These are phyloP conservation scores for Sminthurinus aureus DNA, from an alignment of 2,888 invertebrate genomes.

Conservation along the genomic window DNA sequence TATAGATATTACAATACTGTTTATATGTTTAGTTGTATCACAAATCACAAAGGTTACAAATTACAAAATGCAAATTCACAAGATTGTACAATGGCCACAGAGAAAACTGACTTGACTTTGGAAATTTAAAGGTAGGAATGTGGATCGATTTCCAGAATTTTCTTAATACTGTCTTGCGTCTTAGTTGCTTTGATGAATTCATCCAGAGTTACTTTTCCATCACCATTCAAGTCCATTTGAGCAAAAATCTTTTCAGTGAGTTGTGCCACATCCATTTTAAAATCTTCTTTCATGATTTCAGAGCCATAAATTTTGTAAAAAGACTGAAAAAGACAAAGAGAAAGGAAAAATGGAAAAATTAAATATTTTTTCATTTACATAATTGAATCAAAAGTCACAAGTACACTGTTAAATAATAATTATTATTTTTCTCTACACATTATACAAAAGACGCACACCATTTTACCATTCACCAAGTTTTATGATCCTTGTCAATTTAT, in stretches of 20 bases:
- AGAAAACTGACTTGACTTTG: too few species aligned
- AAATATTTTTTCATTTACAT: not conserved
- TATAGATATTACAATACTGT: too few species aligned
- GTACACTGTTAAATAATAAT: not conserved
- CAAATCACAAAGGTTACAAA: too few species aligned
- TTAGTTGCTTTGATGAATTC: not conserved
- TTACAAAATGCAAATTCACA: too few species aligned
- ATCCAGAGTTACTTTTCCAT: slow-evolving; percentile 21
- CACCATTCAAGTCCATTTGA: slow-evolving; percentile 22
- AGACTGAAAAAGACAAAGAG: not conserved
- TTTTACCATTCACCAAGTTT: not conserved
- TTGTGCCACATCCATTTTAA: not conserved
- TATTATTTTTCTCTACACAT: not conserved
- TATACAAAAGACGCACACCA: not conserved
- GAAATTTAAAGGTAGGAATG: not conserved
- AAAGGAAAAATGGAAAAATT: not conserved
- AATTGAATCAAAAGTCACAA: not conserved
- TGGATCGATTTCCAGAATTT: not conserved
- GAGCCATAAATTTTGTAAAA: slow-evolving; percentile 17
- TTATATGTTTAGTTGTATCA: too few species aligned
- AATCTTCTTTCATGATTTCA: not conserved
- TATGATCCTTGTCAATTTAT: not conserved
- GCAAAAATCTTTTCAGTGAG: not conserved
- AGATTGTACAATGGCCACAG: too few species aligned
- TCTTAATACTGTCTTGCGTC: not conserved